Base-by-base conservation (phyloP, 2,888 invertebrate genomes). In the Ephialtes manifestator region DNA sequence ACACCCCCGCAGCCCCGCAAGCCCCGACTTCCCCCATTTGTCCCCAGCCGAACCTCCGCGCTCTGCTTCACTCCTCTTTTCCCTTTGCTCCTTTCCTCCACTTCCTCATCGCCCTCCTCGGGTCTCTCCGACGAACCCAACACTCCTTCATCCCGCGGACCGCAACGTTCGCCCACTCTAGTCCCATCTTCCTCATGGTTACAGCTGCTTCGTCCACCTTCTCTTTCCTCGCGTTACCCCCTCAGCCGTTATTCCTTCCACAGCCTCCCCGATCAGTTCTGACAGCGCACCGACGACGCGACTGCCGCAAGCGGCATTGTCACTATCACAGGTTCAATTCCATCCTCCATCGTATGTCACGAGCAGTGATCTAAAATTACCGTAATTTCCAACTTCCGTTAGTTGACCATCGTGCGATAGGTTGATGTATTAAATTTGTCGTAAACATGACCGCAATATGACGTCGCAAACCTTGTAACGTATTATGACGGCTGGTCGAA, bases 81-180 rank as follows among this genome's bases (percentile, higher is more conserved):
- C 81, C 65, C 60, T 75, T 67, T 20, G 60, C 80, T 81, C 81
- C 71, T 79, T 63, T 71, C 71, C 71, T 31, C 79, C 24, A 15
- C 58, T 67, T 43, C 35, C 18, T 53, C 31, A 60, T 70, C 81
- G 48, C 53, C 35, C 65, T 71, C 67, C 65, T 74, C 81, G 51
- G 70, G 70, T 83, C 85, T 86, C 84, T 58, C 86, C 89, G 79
- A 83, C 82, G 83, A 70, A 70, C 82, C 87, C 80, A 55, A 87
- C 84, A 82, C 89, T 89, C 86, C 88, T 88, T 90, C 91, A 85
- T 90, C 91, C 90, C 90, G 87, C 86, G 89, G 89, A 92, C 92
- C 90, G 92, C 91, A 90, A 89, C 87, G 89, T 85, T 90, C 92
- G 82, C 89, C 90, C 89, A 88, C 90, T 87, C 86, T 87, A 88